Percentiles rank a stretch among this genome's conserved stretches.
Evolutionary conservation across 2,888 invertebrate species (phyloP).

Genomic region (Melikaiella ostensackeni): DNA sequence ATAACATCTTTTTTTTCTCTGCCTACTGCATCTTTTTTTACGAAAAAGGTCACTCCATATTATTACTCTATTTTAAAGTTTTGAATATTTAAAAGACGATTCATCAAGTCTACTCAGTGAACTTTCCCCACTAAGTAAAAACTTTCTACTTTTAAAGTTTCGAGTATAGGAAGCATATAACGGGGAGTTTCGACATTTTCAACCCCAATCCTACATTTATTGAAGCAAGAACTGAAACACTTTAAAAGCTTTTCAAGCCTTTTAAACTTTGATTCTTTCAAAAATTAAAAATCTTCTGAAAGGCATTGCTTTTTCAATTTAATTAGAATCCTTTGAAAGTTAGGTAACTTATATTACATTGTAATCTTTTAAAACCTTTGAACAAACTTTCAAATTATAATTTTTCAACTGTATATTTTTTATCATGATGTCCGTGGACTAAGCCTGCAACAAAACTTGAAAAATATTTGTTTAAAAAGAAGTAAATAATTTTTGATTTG

Average conservation of each 20-base stretch:
- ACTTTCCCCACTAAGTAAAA: conserved; percentile 25
- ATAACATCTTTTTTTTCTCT: too few species aligned
- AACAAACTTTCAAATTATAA: too few species aligned
- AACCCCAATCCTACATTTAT: not conserved
- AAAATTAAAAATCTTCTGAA: not conserved
- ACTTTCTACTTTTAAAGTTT: conserved; percentile 36
- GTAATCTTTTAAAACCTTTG: too few species aligned
- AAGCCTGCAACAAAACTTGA: too few species aligned
- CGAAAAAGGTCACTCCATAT: not conserved
- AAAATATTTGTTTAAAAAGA: too few species aligned
- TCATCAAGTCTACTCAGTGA: conserved; percentile 12
- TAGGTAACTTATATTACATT: too few species aligned
- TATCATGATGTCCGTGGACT: too few species aligned
- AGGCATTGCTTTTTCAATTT: too few species aligned
- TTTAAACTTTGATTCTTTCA: not conserved
- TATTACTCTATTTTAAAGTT: conserved; percentile 5
- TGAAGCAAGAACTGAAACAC: conserved; percentile 6
- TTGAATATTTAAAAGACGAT: conserved; percentile 26
- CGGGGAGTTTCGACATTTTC: conserved; percentile 5
- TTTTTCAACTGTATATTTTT: too few species aligned
- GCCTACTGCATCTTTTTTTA: not conserved
- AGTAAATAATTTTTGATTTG: too few species aligned
- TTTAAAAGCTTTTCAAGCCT: conserved; percentile 21
- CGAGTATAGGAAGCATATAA: not conserved
- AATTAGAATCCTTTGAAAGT: too few species aligned